Evolutionary conservation across 2,797 vertebrate species (phyloP), one percentile per base, ranked within the genome.

Genomic region (Diglossa cyanea): DNA sequence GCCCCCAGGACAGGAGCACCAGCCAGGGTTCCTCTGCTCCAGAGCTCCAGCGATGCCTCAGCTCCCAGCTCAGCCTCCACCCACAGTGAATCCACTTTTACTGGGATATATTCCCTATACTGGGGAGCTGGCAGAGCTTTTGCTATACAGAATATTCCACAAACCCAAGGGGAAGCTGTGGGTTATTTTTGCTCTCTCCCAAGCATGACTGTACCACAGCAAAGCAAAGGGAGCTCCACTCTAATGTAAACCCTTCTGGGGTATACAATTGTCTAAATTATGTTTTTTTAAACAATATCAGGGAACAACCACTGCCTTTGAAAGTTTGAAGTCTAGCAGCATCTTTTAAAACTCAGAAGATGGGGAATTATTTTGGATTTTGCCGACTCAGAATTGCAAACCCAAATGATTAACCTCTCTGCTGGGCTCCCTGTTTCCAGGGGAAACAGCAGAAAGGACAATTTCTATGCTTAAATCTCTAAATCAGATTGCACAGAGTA

Each of bases 381-480:
- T 93, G 73, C 76, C 40, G 2, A 66, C 90, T 94, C 96, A 92
- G 94, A 97, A 97, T 97, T 97, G 91, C 96, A 98, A 98, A 97
- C 97, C 96, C 96, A 97, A 97, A 97, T 96, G 95, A 97, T 98
- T 97, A 98, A 98, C 97, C 97, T 98, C 88, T 92, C 95, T 1
- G 1, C 88, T 93, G 93, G 95, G 86, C 88, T 96, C 92, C 91
- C 96, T 96, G 94, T 97, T 98, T 98, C 96, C 94, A 96, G 91
- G 96, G 96, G 96, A 97, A 97, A 97, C 58, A 65, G 93, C 95
- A 97, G 92, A 97, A 97, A 97, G 94, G 94, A 97, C 5, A 30
- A 94, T 95, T 98, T 97, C 95, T 97, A 86, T 87, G 88, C 95
- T 97, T 95, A 96, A 96, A 97, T 97, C 96, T 97, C 97, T 94